Evolutionary conservation across 1,140 invertebrate genomes (phyloP), one percentile per base, ranked within the genome.

Genomic region (Euwallacea similis): DNA sequence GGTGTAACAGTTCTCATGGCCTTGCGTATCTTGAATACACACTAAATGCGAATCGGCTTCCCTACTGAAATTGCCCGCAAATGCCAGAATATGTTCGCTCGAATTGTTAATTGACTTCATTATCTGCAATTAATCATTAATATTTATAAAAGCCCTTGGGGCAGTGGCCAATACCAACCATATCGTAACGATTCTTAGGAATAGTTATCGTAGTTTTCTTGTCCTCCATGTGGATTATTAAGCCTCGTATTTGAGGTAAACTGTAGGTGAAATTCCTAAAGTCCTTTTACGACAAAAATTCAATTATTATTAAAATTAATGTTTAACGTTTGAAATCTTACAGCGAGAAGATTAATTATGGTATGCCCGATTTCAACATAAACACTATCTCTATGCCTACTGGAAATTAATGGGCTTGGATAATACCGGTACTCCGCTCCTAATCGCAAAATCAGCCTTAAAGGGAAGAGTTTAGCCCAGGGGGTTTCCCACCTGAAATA

Each of bases 351-450:
- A 84, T 94, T 95, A 83, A 96, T 94, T 58, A 96, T 94, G 7
- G 94, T 96, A 76, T 95, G 93, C 9, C 93, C 93, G 66, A 96
- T 93, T 84, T 96, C 93, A 56, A 88, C 91, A 80, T 92, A 96
- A 2, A 95, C 90, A 0, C 93, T 89, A 68, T 93, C 91, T 11
- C 94, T 81, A 78, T 90, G 86, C 15, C 92, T 84, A 16, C 92
- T 87, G n/a, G 93, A 94, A 33, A 95, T 88, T 41, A 96, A 80
- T 0, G 93, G 92, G 80, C 91, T 93, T 2, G 94, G 94, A 83
- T 96, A 96, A 80, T 94, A 95, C 73, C 92, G 87, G 83, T 91
- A 94, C 81, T 95, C 92, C 2, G 93, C 92, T 7, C 94, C 94
- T 21, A 96, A 81, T 62, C 94, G 86, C 50, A 96, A 81, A 69